phyloP scores from a whole-genome alignment of 2,888 invertebrate species.

The Acrocyrtus sp. region DNA sequence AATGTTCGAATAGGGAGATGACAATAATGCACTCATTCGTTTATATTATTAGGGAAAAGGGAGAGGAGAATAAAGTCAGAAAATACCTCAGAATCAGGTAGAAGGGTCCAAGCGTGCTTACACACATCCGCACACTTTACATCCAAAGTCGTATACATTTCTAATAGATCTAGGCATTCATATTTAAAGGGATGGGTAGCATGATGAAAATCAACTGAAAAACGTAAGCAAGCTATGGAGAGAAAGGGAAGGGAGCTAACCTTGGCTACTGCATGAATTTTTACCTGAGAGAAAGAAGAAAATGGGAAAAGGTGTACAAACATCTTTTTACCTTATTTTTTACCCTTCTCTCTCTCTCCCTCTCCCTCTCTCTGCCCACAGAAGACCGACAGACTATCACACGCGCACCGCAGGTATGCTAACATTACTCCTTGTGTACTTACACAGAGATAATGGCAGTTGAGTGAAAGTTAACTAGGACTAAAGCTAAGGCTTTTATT shows the following conservation, averaged over 20 bases:
- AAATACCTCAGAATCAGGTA: slow-evolving; percentile 1
- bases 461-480: slow-evolving; percentile 49
- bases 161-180: not conserved
- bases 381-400: not conserved
- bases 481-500: slow-evolving; percentile 50
- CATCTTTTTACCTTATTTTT: too few species aligned
- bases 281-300: too few species aligned
- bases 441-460: slow-evolving; percentile 40
- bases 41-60: not conserved
- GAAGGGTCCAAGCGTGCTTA: too few species aligned
- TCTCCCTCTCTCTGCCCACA: too few species aligned
- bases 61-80: not conserved
- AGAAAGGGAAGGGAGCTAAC: too few species aligned
- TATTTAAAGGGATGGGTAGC: slow-evolving; percentile 24
- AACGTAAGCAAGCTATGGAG: too few species aligned
- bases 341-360: too few species aligned
- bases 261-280: too few species aligned
- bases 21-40: slow-evolving; percentile 11
- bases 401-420: slow-evolving; percentile 22
- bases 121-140: slow-evolving; percentile 12
- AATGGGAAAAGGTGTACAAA: too few species aligned
- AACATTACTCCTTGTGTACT: slow-evolving; percentile 25
- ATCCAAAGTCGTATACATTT: too few species aligned
- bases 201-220: slow-evolving; percentile 18
- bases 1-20: slow-evolving; percentile 13